Percentiles rank a stretch among this genome's conserved stretches.
phyloP scores from a whole-genome alignment of 2,797 vertebrate species.

The Streptopelia turtur region DNA sequence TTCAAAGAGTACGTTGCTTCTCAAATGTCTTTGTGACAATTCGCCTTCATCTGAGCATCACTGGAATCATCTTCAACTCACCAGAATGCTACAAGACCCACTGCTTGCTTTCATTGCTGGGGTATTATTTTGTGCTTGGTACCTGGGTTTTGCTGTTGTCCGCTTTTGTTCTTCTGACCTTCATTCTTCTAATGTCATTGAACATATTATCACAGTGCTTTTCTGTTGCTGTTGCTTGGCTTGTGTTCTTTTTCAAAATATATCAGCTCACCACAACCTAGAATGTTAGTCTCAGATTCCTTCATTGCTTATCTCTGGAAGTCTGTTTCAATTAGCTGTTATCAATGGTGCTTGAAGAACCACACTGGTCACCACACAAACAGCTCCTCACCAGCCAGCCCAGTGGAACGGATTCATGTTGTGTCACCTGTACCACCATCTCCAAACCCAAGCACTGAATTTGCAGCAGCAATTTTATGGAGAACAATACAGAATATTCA shows the following conservation, averaged over 20 bases:
- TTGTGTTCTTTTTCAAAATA: neutral
- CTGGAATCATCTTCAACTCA: fast-evolving
- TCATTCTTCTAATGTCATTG: neutral
- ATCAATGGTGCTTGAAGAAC: neutral
- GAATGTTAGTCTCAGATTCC: neutral
- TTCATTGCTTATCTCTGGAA: neutral
- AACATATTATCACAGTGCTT: neutral
- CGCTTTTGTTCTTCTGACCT: neutral
- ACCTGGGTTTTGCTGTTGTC: neutral
- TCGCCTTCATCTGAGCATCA: neutral
- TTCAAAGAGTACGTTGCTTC: neutral
- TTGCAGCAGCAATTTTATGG: neutral
- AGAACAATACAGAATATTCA: neutral
- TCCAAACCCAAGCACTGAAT: neutral
- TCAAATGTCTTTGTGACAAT: neutral
- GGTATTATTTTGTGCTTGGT: neutral
- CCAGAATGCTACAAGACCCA: neutral
- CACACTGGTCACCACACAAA: neutral
- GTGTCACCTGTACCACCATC: neutral
- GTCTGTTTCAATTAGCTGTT: neutral
- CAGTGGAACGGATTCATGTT: neutral
- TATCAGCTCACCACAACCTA: neutral
- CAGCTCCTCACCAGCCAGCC: neutral
- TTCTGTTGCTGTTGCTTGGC: neutral
- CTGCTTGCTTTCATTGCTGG: neutral